Conservation (phyloP, 2,113 vertebrate species). For the Sinocyclocheilus anshuiensis region DNA sequence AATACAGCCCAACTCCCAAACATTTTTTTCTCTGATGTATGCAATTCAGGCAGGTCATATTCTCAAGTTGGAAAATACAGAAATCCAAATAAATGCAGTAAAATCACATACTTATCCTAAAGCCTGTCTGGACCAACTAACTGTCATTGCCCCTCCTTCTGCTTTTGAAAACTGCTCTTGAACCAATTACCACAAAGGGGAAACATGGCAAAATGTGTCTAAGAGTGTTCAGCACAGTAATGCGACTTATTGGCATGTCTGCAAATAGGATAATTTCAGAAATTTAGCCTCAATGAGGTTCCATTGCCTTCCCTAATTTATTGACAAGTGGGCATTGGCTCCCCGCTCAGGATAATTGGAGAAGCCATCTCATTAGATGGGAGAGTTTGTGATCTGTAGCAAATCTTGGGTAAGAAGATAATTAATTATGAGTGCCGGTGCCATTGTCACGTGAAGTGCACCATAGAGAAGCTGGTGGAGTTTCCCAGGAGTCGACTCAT, state of each 20-base stretch:
- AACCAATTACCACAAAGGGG: constrained; percentile 53
- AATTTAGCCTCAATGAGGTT: constrained; percentile 70
- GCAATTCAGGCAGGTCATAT: too few species aligned
- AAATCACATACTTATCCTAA: neutral
- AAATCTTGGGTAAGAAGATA: constrained; percentile 67
- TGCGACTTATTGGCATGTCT: constrained; percentile 67
- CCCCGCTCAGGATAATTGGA: constrained; percentile 71
- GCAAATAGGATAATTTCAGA: constrained; percentile 73
- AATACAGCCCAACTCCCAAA: neutral
- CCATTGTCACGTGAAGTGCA: constrained; percentile 63
- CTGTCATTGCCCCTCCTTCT: constrained; percentile 24
- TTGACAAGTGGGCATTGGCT: constrained; percentile 68
- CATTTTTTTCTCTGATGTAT: neutral
- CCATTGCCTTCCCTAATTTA: constrained; percentile 72
- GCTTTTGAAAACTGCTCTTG: constrained; percentile 45
- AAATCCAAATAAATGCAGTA: neutral
- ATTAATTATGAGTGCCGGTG: constrained; percentile 74
- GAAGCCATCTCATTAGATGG: constrained; percentile 73
- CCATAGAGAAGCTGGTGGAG: constrained; percentile 49
- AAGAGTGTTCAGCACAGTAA: constrained; percentile 55
- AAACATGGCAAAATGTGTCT: constrained; percentile 54
- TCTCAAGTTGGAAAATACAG: neutral
- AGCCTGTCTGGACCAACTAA: constrained; percentile 30
- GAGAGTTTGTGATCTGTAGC: constrained; percentile 66
- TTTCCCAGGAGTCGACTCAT: constrained; percentile 63